Evolutionary conservation across 2,113 vertebrate species (phyloP).

Genomic region (Aptenodytes patagonicus): DNA sequence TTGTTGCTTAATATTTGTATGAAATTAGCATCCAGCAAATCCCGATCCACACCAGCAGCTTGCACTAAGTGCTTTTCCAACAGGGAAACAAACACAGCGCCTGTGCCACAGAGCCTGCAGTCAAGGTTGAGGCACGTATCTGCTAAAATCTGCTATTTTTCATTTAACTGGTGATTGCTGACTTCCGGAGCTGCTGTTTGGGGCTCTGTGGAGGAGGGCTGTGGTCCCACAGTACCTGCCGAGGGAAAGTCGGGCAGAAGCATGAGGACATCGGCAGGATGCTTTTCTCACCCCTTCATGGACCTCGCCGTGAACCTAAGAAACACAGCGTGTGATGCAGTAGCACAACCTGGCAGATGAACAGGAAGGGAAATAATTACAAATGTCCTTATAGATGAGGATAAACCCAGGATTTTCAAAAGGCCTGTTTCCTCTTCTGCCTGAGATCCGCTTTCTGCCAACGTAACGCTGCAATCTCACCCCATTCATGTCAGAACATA

Average conservation of each 20-base stretch:
- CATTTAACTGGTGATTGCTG: neutral
- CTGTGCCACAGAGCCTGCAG: neutral
- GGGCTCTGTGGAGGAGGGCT: neutral
- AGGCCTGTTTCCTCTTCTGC: neutral
- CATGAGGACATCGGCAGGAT: rapidly evolving
- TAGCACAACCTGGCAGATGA: neutral
- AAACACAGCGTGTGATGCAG: neutral
- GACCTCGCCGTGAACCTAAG: neutral
- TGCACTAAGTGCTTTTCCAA: neutral
- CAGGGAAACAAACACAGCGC: neutral
- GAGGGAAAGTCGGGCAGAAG: neutral
- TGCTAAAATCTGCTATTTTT: neutral
- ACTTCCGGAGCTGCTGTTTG: neutral
- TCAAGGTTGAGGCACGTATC: neutral
- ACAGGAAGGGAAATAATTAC: neutral
- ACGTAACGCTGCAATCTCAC: rapidly evolving
- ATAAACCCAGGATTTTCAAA: neutral
- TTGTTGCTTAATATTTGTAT: neutral
- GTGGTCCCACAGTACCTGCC: neutral
- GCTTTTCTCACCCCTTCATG: neutral
- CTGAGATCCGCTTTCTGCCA: neutral
- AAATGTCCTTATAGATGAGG: neutral
- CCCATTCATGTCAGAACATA: neutral
- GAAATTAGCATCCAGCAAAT: neutral
- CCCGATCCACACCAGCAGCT: neutral